Evolutionary conservation across 1,140 invertebrate species (phyloP).

Genomic region (Euura lappo): DNA sequence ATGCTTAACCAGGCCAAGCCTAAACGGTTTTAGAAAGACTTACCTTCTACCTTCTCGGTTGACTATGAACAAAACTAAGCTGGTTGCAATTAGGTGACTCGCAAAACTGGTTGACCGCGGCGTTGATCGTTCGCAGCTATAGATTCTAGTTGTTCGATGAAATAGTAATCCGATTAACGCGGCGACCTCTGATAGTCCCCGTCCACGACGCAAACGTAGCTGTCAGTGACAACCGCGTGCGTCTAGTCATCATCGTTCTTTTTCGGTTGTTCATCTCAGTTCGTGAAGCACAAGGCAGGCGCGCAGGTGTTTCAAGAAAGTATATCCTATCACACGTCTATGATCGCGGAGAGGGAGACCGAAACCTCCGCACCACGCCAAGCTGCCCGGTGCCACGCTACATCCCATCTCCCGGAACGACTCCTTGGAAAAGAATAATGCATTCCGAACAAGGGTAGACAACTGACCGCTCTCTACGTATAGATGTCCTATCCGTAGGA

Average conservation of each 20-base stretch:
- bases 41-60: too few relatives aligned
- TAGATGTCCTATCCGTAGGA: slow-evolving; percentile 6
- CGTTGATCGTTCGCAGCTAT: too few relatives aligned
- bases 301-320: slow-evolving; percentile 6
- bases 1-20: too few relatives aligned
- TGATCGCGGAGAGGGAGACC: neutral
- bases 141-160: too few relatives aligned
- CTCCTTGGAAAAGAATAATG: neutral
- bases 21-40: too few relatives aligned
- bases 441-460: slow-evolving; percentile 5
- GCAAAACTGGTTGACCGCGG: too few relatives aligned
- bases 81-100: too few relatives aligned
- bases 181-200: too few relatives aligned
- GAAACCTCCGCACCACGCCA: neutral
- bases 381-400: neutral
- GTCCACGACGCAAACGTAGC: neutral
- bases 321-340: slow-evolving; percentile 3
- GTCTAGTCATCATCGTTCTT: slow-evolving; percentile 4
- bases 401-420: neutral
- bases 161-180: too few relatives aligned
- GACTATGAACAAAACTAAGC: too few relatives aligned
- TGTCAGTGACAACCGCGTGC: neutral
- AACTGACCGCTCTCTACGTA: neutral
- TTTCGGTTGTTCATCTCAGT: neutral
- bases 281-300: neutral